Evolutionary conservation across 2,797 vertebrate species (phyloP).

Genomic region (Odontamblyopus lacepedii): DNA sequence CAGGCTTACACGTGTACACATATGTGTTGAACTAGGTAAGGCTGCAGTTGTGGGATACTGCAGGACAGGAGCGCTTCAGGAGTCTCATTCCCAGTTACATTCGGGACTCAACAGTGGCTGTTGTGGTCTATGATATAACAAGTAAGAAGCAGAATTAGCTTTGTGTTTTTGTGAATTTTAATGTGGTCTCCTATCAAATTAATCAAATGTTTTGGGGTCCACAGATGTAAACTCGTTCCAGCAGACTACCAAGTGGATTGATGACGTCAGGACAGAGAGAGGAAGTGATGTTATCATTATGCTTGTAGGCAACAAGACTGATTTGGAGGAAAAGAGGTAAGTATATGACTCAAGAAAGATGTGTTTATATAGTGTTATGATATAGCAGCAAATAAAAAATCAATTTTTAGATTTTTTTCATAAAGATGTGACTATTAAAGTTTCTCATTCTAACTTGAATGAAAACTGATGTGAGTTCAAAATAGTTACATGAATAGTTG

Average conservation of each 20-base stretch:
- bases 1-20: conserved; percentile 16
- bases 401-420: background rate
- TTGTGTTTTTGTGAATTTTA: background rate
- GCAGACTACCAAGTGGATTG: conserved; percentile 94
- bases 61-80: conserved; percentile 92
- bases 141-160: conserved; percentile 76
- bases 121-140: conserved; percentile 94
- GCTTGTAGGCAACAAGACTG: conserved; percentile 94
- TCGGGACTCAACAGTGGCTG: conserved; percentile 91
- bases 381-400: background rate
- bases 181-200: background rate
- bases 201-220: conserved; percentile 29
- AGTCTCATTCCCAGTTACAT: conserved; percentile 95
- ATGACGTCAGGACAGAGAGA: conserved; percentile 92
- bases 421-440: background rate
- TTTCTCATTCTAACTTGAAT: background rate
- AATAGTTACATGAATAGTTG: background rate
- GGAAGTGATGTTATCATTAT: conserved; percentile 95
- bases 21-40: conserved; percentile 78
- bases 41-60: conserved; percentile 94
- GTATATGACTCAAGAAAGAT: conserved; percentile 4
- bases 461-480: background rate
- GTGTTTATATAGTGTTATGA: too few species aligned
- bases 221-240: conserved; percentile 94
- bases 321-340: conserved; percentile 92